Conservation (phyloP, 2,113 vertebrate genomes). For the Panurus biarmicus region DNA sequence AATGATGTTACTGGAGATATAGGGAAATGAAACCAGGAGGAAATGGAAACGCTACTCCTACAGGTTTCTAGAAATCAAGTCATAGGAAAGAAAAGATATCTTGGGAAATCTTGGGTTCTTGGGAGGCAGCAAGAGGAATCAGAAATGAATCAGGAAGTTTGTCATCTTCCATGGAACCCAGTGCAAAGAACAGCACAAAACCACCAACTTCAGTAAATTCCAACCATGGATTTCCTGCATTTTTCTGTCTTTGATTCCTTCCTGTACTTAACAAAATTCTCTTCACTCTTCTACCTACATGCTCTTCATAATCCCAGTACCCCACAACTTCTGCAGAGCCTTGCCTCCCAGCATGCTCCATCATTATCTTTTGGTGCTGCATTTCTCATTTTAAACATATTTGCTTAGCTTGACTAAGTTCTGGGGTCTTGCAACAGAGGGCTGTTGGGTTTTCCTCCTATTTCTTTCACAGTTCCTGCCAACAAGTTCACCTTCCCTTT, state of each 20-base stretch:
- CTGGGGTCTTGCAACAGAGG: background rate
- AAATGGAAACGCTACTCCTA: background rate
- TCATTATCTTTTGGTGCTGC: background rate
- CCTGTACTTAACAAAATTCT: background rate
- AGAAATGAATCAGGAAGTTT: background rate
- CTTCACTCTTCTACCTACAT: background rate
- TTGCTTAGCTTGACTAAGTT: no score
- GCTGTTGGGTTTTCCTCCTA: background rate
- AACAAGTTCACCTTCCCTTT: background rate
- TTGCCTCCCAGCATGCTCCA: fast-evolving
- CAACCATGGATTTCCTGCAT: background rate
- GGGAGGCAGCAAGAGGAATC: background rate
- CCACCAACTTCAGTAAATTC: background rate
- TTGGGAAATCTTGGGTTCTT: background rate
- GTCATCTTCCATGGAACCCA: background rate
- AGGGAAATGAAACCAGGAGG: background rate
- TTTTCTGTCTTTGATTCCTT: background rate
- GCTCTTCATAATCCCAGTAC: background rate
- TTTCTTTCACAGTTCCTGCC: background rate
- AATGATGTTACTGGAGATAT: background rate
- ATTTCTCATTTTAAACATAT: background rate
- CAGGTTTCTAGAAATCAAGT: background rate
- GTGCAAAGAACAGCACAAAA: background rate
- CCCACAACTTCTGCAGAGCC: background rate
- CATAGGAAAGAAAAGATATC: background rate